A percentile compares a stretch with the other conserved stretches of the same genome.
phyloP scores from a whole-genome alignment of 2,113 vertebrate species.

The Oceanodroma tethys region DNA sequence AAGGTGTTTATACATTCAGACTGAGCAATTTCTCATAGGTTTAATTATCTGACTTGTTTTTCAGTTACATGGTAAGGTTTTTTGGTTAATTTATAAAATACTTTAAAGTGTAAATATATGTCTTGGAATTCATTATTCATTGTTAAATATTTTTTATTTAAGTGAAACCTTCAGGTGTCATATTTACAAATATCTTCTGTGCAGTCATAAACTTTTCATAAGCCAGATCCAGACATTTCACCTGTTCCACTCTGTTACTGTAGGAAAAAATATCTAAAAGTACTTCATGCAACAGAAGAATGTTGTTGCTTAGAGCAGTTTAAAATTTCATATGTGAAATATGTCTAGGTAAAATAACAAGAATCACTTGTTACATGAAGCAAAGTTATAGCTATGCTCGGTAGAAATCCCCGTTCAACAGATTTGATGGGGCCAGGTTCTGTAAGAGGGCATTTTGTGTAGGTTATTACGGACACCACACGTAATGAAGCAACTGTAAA shows the following conservation, averaged over 20 bases:
- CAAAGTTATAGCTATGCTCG: background rate
- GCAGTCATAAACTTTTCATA: background rate
- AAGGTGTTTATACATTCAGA: background rate
- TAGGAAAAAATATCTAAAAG: background rate
- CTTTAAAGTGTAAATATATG: background rate
- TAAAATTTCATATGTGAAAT: background rate
- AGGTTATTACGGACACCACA: background rate
- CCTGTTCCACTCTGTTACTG: background rate
- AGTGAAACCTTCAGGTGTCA: background rate
- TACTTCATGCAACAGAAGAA: background rate
- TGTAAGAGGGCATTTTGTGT: background rate
- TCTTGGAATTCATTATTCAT: background rate
- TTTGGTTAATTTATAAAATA: background rate
- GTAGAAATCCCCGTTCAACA: background rate
- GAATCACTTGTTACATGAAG: background rate
- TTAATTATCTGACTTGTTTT: background rate
- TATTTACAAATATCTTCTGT: background rate
- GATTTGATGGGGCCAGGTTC: background rate
- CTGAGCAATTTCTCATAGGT: background rate
- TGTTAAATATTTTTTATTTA: background rate
- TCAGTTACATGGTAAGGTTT: background rate
- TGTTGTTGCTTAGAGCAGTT: background rate
- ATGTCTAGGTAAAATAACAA: background rate
- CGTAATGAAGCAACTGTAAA: background rate
- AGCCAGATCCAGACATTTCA: background rate